Conservation (phyloP, 2,113 vertebrate species). For the Condylura cristata region DNA sequence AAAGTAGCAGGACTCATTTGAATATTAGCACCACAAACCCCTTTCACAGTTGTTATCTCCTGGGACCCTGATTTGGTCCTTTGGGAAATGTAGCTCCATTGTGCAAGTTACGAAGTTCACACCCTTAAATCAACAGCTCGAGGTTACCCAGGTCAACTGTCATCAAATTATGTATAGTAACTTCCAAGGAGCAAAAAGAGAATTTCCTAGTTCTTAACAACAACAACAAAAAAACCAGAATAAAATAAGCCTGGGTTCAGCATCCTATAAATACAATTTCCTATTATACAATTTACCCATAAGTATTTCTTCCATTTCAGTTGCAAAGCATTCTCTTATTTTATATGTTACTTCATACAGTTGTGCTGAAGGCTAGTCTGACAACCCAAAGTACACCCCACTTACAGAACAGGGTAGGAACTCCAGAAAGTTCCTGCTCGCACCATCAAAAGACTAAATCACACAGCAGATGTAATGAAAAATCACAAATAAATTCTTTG, state of each 20-base stretch:
- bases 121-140: neutral
- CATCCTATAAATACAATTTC: neutral
- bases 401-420: neutral
- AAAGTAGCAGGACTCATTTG: neutral
- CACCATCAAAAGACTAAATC: neutral
- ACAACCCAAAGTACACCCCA: neutral
- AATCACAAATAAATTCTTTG: neutral
- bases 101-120: neutral
- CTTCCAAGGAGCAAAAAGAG: neutral
- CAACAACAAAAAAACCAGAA: neutral
- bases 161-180: neutral
- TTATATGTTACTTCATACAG: neutral
- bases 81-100: neutral
- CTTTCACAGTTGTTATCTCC: neutral
- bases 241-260: neutral
- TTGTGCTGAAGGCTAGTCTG: neutral
- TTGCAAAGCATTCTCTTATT: neutral
- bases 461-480: neutral
- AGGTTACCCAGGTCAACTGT: neutral
- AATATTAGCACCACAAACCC: neutral
- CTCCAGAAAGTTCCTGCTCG: neutral
- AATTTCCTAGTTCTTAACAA: slow-evolving; percentile 2
- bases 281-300: neutral
- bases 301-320: neutral
- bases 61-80: neutral